Base-by-base conservation (phyloP, 2,797 vertebrate species). In the Sylvilagus floridanus region DNA sequence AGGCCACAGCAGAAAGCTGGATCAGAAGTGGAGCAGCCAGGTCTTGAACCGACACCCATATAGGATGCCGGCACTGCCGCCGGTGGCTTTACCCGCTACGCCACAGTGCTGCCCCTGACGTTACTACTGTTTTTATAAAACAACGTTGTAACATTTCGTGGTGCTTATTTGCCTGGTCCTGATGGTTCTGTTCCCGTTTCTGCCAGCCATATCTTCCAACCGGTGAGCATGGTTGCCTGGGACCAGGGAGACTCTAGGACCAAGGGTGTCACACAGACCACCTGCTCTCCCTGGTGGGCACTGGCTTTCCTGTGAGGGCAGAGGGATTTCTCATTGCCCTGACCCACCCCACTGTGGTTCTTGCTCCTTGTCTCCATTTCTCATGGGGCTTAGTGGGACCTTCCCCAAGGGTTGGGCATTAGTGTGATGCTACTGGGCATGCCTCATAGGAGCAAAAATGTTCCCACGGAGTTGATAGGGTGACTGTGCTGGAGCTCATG, bases 131-230 rank as follows among this genome's bases (percentile, higher is more conserved):
- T 95, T 97, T 28, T 94, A 95, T 96, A 97, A 91, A 76, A 79
- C 54, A 87, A 30, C 96, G 98, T 98, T 98, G 89, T 97, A 98
- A 96, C 96, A 97, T 98, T 98, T 97, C 98, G 35, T 98, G 30
- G 47, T 97, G 97, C 97, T 96, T 98, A 98, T 97, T 96, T 98
- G 97, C 98, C 98, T 98, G 98, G 98, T 98, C 98, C 99, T 99
- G 99, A 99, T 98, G 98, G 98, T 98, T 98, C 98, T 98, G 98
- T 99, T 99, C 99, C 99, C 98, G 98, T 99, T 99, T 99, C 99
- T 99, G 99, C 98, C 99, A 99, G 98, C 99, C 99, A 98, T 98
- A 98, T 99, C 98, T 99, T 98, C 98, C 99, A 99, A 99, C 98
- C 98, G 99, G 99, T 97, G 99, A 99, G 99, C 60, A 24, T 69